Evolutionary conservation across 1,140 invertebrate species (phyloP).

Genomic region (Lysiphlebus fabarum): DNA sequence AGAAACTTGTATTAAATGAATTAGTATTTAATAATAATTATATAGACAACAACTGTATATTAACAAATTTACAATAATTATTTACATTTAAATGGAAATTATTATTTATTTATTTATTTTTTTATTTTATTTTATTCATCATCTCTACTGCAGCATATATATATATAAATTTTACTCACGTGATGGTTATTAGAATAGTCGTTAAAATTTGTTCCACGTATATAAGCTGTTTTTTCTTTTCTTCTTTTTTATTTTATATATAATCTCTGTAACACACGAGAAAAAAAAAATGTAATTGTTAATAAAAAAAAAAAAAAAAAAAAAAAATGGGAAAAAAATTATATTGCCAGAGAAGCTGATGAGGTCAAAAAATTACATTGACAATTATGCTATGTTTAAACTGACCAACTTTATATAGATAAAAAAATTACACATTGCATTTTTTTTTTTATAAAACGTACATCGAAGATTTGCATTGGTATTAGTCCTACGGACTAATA

Average conservation of each 20-base stretch:
- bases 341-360: neutral
- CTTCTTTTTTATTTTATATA: constrained; percentile 9
- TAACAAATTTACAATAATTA: too few relatives aligned
- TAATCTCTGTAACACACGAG: constrained; percentile 9
- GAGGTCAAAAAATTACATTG: too few relatives aligned
- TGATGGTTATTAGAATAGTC: neutral
- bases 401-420: too few relatives aligned
- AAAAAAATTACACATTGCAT: constrained; percentile 23
- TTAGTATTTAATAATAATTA: too few relatives aligned
- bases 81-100: neutral
- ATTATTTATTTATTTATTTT: too few relatives aligned
- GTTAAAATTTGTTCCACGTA: neutral
- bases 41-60: too few relatives aligned
- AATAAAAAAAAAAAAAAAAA: neutral
- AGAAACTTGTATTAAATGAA: too few relatives aligned
- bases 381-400: too few relatives aligned
- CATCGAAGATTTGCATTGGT: constrained; percentile 37
- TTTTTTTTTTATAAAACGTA: neutral
- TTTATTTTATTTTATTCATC: neutral
- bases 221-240: neutral
- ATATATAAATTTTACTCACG: neutral
- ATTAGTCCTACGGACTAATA: constrained; percentile 40
- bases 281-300: constrained; percentile 1
- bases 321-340: too few relatives aligned
- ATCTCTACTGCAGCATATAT: too few relatives aligned